Evolutionary conservation across 2,113 vertebrate species (phyloP).

Genomic region (Prolemur simus): DNA sequence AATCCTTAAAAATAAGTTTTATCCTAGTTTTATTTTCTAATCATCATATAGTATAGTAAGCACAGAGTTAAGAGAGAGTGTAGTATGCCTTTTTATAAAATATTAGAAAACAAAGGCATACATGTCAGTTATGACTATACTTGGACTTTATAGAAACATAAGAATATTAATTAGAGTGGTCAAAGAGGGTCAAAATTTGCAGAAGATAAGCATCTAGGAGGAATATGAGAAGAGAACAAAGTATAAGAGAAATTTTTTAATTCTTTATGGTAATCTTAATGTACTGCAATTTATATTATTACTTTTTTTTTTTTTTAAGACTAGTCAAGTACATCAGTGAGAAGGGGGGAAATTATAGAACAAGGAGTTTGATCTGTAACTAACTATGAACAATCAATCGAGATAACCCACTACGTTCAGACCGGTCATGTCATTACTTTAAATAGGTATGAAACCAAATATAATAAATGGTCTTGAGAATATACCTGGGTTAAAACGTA

Average conservation of each 20-base stretch:
- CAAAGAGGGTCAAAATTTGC: background rate
- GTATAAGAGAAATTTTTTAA: background rate
- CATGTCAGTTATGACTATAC: background rate
- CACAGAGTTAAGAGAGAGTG: background rate
- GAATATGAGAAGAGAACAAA: background rate
- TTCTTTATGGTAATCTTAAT: background rate
- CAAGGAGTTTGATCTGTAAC: background rate
- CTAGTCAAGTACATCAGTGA: background rate
- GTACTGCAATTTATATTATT: background rate
- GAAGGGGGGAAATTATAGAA: background rate
- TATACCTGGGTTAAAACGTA: background rate
- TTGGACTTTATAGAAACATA: background rate
- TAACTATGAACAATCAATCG: background rate
- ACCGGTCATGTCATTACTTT: background rate
- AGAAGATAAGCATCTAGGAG: background rate
- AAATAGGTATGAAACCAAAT: background rate
- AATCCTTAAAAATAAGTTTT: slow-evolving; percentile 25
- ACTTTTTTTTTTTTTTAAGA: background rate
- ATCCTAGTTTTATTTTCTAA: background rate
- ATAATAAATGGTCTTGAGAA: background rate
- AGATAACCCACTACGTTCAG: background rate
- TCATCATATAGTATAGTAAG: background rate
- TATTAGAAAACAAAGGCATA: background rate
- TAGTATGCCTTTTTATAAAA: background rate
- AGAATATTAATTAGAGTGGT: background rate